Evolutionary conservation across 1,140 invertebrate genomes (phyloP).

Genomic region (Drosophila tani): DNA sequence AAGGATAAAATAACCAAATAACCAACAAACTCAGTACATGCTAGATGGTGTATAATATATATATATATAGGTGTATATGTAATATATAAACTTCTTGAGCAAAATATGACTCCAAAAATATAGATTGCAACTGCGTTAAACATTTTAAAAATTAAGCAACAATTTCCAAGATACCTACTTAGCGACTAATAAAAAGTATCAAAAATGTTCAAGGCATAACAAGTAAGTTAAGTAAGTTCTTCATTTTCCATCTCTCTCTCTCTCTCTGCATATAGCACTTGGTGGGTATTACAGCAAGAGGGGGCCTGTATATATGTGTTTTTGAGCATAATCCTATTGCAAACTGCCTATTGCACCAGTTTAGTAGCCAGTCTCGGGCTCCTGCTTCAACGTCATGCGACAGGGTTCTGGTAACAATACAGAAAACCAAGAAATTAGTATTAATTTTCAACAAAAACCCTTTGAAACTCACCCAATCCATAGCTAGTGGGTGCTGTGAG

Average conservation of each 20-base stretch:
- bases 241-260: constrained; percentile 41
- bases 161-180: constrained; percentile 82
- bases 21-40: constrained; percentile 51
- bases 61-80: constrained; percentile 38
- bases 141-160: constrained; percentile 78
- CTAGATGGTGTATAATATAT: constrained; percentile 42
- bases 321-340: constrained; percentile 24
- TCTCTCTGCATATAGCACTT: constrained; percentile 39
- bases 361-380: constrained; percentile 83
- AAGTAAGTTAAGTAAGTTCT: constrained; percentile 80
- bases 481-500: constrained; percentile 53
- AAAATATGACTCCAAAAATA: constrained; percentile 72
- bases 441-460: not conserved
- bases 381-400: constrained; percentile 83
- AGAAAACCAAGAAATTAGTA: not conserved
- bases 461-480: constrained; percentile 52
- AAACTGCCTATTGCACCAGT: constrained; percentile 63
- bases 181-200: constrained; percentile 72
- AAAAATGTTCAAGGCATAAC: constrained; percentile 77
- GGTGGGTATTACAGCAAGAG: constrained; percentile 58
- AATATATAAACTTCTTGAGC: constrained; percentile 48
- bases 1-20: constrained; percentile 45
- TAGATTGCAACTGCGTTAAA: constrained; percentile 70
- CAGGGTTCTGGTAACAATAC: constrained; percentile 55
- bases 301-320: constrained; percentile 51